Evolutionary conservation across 2,797 vertebrate species (phyloP).

Genomic region (Streptopelia turtur): DNA sequence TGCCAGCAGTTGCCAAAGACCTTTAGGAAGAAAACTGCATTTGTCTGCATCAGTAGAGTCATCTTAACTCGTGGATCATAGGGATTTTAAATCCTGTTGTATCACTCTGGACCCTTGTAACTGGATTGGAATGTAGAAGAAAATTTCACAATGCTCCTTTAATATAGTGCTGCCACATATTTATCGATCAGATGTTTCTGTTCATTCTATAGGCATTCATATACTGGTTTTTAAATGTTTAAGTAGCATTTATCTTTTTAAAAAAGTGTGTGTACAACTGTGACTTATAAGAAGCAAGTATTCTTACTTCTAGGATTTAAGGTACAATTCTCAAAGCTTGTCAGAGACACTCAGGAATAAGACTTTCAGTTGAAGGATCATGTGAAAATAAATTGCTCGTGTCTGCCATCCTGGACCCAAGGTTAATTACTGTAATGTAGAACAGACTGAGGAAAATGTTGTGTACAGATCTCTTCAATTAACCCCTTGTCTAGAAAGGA

Average conservation of each 20-base stretch:
- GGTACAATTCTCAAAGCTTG: not conserved
- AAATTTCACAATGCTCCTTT: not conserved
- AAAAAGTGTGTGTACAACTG: not conserved
- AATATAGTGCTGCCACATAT: not conserved
- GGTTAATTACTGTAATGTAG: conserved; percentile 18
- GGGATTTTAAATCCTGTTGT: not conserved
- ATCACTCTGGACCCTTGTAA: not conserved
- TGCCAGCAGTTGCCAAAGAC: not conserved
- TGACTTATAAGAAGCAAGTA: not conserved
- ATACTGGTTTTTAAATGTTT: not conserved
- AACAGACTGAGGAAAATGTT: not conserved
- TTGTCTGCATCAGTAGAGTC: not conserved
- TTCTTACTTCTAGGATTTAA: not conserved
- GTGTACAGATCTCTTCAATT: not conserved
- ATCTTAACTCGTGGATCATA: not conserved
- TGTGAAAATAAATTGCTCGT: not conserved
- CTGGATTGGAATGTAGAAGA: not conserved
- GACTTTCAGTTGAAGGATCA: not conserved
- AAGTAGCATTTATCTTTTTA: not conserved
- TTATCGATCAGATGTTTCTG: not conserved
- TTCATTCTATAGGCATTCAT: not conserved
- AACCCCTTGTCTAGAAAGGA: conserved; percentile 1
- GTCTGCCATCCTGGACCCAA: not conserved
- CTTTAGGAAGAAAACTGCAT: not conserved
- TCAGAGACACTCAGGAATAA: not conserved